Base-by-base conservation (phyloP, 2,888 invertebrate genomes). In the Cantharis nigra region DNA sequence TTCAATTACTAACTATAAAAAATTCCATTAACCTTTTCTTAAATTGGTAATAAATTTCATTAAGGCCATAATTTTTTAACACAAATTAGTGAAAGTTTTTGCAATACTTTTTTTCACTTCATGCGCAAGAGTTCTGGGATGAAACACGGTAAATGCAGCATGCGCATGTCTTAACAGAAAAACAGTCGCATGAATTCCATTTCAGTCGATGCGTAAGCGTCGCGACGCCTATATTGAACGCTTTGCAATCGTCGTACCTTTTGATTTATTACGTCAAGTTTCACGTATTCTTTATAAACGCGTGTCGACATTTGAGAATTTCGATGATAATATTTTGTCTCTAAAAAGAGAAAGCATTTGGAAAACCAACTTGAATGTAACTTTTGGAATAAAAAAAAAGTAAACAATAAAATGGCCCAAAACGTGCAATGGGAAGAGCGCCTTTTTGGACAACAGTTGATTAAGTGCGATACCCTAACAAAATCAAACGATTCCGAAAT, bases 341-440 rank as follows among this genome's bases (percentile, higher is more conserved):
- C 1, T 2, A 49, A 49, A 0, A 7, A 18, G n/a, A n/a, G 9
- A 28, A 14, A 14, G n/a, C 14, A 26, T 26, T 13, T 4, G 9
- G 14, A 69, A 30, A 16, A 5, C 9, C 16, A 30, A 69, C 9
- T 16, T 30, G 11, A 69, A 30, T 30, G 69, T 30, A 9, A 9
- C n/a, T 69, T 30, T 69, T 14, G 9, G 16, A 70, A 65, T 20
- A 5, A 14, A 5, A 9, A 28, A 4, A 28, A 14, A 16, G 0
- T 20, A 33, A 63, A 49, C 2, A 0, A 7, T 62, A 62, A 69
- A 13, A 78, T 78, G 78, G 73, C 78, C 9, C 80, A 81, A 65
- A 85, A 86, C 79, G 76, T 82, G 88, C 91, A 91, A 87, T 92
- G 92, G 92, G 91, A 91, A 85, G 91, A 91, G 87, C 91, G 91